Evolutionary conservation across 2,797 vertebrate genomes (phyloP), one percentile per base, ranked within the genome.

Genomic region (Choloepus didactylus): DNA sequence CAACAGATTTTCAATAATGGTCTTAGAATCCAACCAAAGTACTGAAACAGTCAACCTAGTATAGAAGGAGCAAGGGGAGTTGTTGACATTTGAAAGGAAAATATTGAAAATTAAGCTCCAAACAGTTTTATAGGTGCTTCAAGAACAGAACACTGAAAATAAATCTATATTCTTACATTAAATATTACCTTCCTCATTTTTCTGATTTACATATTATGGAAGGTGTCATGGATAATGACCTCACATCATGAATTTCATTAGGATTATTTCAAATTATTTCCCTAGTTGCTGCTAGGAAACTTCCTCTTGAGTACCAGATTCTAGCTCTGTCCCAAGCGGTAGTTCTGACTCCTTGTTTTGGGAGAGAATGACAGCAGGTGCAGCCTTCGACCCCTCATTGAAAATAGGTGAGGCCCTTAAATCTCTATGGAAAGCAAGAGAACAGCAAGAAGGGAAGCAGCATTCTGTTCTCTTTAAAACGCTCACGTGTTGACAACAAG

Each of bases 251-350:
- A 11, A 49, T 49, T 11, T 49, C 6, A 49, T 35, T 35, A 35
- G 35, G 2, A 35, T 35, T 35, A 35, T 35, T 35, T 35, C 35
- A 35, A 35, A 35, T 35, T 35, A 35, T 35, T 35, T 10, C 46
- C 62, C 60, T 9, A 87, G 64, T 77, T 75, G 83, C 67, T 82
- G 84, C 77, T 31, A 89, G 87, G 76, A 84, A 79, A 82, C 19
- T 9, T 73, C 51, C 76, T 77, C 54, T 72, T 62, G 38, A 64
- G 29, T n/a, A 51, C 27, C 38, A 15, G 27, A 81, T 41, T 79
- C 56, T 41, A 67, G 18, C n/a, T 75, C 59, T 49, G 16, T 59
- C 69, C 29, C 81, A 41, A 64, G 70, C 29, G 73, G 15, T 8
- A 23, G 41, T 27, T 2, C n/a, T 64, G 21, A 35, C 38, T 56